Percentiles rank a stretch among this genome's conserved stretches.
Evolutionary conservation across 2,113 vertebrate species (phyloP).

Genomic region (Amblyornis subalaris): DNA sequence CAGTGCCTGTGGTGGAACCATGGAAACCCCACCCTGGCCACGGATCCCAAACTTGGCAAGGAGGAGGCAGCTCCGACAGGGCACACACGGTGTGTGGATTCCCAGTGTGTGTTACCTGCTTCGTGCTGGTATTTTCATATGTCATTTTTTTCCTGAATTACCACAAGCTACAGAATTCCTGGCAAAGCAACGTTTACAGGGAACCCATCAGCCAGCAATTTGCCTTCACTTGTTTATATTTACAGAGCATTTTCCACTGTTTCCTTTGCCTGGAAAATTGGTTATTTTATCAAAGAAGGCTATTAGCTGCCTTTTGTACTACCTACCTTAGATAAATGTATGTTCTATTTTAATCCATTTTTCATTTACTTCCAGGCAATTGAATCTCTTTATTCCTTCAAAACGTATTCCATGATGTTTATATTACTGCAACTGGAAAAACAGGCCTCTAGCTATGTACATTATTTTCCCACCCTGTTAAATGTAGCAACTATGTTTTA

Average conservation of each 20-base stretch:
- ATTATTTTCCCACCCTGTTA: not conserved
- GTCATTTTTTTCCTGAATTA: not conserved
- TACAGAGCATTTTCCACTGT: slow-evolving; percentile 10
- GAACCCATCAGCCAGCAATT: not conserved
- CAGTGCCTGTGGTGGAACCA: fast-evolving
- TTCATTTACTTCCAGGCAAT: slow-evolving; percentile 11
- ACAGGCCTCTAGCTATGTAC: fast-evolving
- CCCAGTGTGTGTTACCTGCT: not conserved
- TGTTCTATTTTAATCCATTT: not conserved
- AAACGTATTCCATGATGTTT: not conserved
- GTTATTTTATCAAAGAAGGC: slow-evolving; percentile 31
- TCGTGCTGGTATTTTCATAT: not conserved
- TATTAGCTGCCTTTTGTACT: slow-evolving; percentile 14
- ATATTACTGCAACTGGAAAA: not conserved
- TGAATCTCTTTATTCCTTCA: not conserved
- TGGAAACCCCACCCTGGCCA: not conserved
- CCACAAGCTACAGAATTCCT: not conserved
- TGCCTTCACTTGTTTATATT: slow-evolving; percentile 14
- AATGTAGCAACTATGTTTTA: not conserved
- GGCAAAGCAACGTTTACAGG: not conserved
- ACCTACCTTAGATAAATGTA: slow-evolving; percentile 19
- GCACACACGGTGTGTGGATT: not conserved
- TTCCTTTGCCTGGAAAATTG: slow-evolving; percentile 26
- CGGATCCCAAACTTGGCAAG: fast-evolving
- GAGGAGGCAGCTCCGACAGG: not conserved